Conservation (phyloP, 1,140 invertebrate species). For the Calliopsis andreniformis region DNA sequence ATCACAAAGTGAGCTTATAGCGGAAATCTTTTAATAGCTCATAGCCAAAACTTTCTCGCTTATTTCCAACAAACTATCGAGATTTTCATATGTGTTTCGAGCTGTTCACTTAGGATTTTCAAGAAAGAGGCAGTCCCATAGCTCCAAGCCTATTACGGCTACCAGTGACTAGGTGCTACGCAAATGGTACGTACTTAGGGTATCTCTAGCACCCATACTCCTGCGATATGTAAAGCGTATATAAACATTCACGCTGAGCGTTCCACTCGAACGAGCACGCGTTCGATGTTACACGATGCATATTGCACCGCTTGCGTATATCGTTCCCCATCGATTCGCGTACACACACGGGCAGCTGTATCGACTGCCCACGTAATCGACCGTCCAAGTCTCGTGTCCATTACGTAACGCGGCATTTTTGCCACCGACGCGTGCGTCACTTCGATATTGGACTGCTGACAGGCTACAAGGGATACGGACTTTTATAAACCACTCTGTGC, state of each 20-base stretch:
- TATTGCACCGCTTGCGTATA: conserved; percentile 23
- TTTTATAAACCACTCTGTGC: no score
- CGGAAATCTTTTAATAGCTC: no score
- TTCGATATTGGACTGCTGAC: background rate
- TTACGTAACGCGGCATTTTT: conserved; percentile 70
- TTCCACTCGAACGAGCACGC: conserved; percentile 69
- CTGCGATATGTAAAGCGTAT: conserved; percentile 1
- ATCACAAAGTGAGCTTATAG: no score
- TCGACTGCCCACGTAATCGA: conserved; percentile 69
- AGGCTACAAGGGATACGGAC: background rate
- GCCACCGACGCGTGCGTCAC: conserved; percentile 41
- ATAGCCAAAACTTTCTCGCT: no score
- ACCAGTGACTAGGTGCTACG: background rate
- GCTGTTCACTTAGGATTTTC: background rate
- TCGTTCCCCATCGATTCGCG: conserved; percentile 29
- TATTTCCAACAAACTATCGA: background rate
- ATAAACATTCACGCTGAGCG: conserved; percentile 42
- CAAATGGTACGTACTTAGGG: conserved; percentile 43
- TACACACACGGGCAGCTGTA: conserved; percentile 45
- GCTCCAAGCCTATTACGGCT: conserved; percentile 32
- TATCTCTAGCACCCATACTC: conserved; percentile 4
- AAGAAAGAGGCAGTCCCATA: conserved; percentile 27
- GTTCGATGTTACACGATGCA: conserved; percentile 61
- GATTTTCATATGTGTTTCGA: background rate
- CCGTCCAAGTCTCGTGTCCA: conserved; percentile 59